phyloP scores from a whole-genome alignment of 2,797 vertebrate species.

The Bovichtus variegatus region DNA sequence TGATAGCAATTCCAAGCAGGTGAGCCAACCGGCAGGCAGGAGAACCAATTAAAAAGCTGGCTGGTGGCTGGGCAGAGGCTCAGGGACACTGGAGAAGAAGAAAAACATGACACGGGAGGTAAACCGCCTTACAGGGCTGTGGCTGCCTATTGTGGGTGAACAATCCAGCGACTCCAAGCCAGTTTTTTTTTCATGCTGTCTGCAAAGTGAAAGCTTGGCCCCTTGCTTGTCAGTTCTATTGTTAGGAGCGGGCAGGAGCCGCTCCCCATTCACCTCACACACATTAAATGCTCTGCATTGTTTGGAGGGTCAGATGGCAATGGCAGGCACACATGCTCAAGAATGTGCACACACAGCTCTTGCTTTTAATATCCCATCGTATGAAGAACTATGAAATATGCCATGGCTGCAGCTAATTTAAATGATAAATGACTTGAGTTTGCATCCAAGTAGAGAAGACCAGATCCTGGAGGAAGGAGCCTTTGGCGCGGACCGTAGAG shows the following conservation, averaged over 20 bases:
- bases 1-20: conserved; percentile 58
- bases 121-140: conserved; percentile 46
- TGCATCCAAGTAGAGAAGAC: neutral
- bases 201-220: conserved; percentile 66
- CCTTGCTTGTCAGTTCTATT: conserved; percentile 73
- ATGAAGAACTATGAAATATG: conserved; percentile 6
- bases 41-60: conserved; percentile 65
- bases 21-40: conserved; percentile 37
- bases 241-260: conserved; percentile 66
- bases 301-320: conserved; percentile 62
- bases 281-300: conserved; percentile 66
- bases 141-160: conserved; percentile 62
- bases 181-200: conserved; percentile 35
- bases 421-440: conserved; percentile 34
- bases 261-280: conserved; percentile 68
- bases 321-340: conserved; percentile 22
- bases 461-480: neutral
- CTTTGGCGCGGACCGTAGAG: neutral
- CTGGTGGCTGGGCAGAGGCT: conserved; percentile 34
- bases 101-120: conserved; percentile 68
- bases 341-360: neutral
- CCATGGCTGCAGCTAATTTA: conserved; percentile 15
- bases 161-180: conserved; percentile 57
- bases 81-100: conserved; percentile 42
- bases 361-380: conserved; percentile 8